phyloP scores from a whole-genome alignment of 2,888 invertebrate species.

The Aphrophora alni region DNA sequence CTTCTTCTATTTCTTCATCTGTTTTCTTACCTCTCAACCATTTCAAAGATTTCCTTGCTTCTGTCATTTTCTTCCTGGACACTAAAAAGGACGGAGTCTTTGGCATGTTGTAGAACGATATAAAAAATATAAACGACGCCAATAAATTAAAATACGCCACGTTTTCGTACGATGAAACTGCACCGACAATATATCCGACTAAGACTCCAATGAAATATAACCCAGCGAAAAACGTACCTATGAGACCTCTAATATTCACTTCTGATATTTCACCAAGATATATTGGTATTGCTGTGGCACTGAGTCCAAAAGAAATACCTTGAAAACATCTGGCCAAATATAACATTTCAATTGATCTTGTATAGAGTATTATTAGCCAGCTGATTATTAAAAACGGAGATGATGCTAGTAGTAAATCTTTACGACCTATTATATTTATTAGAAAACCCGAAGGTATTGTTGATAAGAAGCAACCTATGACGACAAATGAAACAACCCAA shows the following conservation, averaged over 20 bases:
- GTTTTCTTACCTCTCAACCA: not conserved
- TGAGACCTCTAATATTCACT: not conserved
- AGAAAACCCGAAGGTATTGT: not conserved
- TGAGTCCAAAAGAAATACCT: not conserved
- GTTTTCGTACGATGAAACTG: not conserved
- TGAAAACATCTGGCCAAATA: not conserved
- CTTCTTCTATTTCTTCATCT: not conserved
- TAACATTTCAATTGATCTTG: not conserved
- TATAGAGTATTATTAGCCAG: not conserved
- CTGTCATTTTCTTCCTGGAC: not conserved
- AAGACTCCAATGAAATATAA: not conserved
- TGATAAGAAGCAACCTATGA: not conserved
- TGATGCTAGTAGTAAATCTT: not conserved
- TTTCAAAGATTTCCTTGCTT: not conserved
- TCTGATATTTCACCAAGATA: not conserved
- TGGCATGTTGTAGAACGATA: not conserved
- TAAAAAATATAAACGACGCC: not conserved
- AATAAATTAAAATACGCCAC: not conserved
- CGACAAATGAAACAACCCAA: not conserved
- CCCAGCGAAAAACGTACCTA: not conserved
- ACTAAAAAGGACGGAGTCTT: not conserved
- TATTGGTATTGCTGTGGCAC: not conserved
- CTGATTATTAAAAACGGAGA: not conserved
- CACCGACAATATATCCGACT: not conserved
- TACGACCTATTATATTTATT: not conserved